Conservation (phyloP, 2,888 invertebrate species). For the Carpatolechia fugitivella region DNA sequence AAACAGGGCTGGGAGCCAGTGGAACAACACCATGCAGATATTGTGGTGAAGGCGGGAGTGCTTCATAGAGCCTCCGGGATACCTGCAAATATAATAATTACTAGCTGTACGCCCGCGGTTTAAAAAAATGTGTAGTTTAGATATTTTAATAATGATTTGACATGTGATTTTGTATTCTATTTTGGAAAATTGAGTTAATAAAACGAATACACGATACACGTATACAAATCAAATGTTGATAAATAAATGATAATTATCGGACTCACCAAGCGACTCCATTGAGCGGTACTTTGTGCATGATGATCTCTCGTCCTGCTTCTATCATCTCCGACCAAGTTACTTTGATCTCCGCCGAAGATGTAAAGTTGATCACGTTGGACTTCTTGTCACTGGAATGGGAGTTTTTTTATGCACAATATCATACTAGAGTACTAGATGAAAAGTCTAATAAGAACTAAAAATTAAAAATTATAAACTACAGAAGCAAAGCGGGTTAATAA, state of each 20-base stretch:
- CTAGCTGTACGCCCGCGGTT: too few relatives aligned
- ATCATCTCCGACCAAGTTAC: constrained; percentile 95
- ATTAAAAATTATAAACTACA: too few relatives aligned
- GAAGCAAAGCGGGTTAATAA: too few relatives aligned
- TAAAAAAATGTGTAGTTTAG: too few relatives aligned
- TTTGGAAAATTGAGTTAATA: too few relatives aligned
- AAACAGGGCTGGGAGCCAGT: constrained; percentile 93
- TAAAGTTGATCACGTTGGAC: constrained; percentile 84
- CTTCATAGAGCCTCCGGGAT: constrained; percentile 94
- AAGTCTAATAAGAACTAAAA: too few relatives aligned
- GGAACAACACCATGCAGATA: constrained; percentile 91
- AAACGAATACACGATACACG: too few relatives aligned
- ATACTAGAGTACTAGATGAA: too few relatives aligned
- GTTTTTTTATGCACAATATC: not conserved
- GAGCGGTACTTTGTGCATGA: constrained; percentile 89
- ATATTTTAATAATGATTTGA: too few relatives aligned
- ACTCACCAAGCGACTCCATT: constrained; percentile 88
- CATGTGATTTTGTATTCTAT: too few relatives aligned
- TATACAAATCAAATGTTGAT: too few relatives aligned
- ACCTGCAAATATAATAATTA: constrained; percentile 54
- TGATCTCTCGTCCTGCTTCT: constrained; percentile 86
- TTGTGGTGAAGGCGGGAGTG: constrained; percentile 87
- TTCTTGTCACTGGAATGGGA: constrained; percentile 65
- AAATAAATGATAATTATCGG: not conserved
- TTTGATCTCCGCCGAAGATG: constrained; percentile 88